A percentile compares a stretch with the other conserved stretches of the same genome.
These are phyloP conservation scores for Gyrodactylus salaris DNA, from an alignment of 1,140 invertebrate species.

Conservation along the genomic window DNA sequence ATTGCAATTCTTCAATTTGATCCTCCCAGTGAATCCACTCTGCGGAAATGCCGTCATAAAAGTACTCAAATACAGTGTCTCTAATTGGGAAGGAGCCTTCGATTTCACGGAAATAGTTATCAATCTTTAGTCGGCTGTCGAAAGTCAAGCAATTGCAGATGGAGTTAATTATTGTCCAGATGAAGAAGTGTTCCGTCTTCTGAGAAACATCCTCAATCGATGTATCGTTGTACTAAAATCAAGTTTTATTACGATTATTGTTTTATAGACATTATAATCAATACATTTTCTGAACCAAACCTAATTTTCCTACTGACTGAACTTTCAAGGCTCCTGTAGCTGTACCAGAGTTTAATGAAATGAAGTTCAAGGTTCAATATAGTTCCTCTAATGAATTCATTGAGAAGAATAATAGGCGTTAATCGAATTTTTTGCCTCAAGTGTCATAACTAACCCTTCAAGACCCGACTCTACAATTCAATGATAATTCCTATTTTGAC, in stretches of 20 bases:
- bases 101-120: conserved; percentile 41
- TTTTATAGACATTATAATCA: background rate
- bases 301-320: too few species aligned
- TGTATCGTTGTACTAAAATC: background rate
- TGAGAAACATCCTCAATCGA: background rate
- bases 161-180: conserved; percentile 45
- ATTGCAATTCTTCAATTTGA: conserved; percentile 34
- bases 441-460: too few species aligned
- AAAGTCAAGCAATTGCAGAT: conserved; percentile 41
- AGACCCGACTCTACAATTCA: too few species aligned
- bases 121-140: conserved; percentile 37
- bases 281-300: background rate
- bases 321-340: too few species aligned
- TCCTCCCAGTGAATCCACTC: conserved; percentile 40
- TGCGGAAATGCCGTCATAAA: conserved; percentile 32
- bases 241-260: background rate
- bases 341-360: too few species aligned
- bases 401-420: too few species aligned
- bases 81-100: conserved; percentile 44
- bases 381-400: too few species aligned
- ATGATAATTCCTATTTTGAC: too few species aligned
- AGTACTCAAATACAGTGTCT: conserved; percentile 52
- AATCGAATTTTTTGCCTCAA: too few species aligned
- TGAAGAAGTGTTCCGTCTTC: conserved; percentile 38
- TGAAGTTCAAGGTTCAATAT: too few species aligned